phyloP scores from a whole-genome alignment of 1,140 invertebrate species.

The Megalonaias nervosa region DNA sequence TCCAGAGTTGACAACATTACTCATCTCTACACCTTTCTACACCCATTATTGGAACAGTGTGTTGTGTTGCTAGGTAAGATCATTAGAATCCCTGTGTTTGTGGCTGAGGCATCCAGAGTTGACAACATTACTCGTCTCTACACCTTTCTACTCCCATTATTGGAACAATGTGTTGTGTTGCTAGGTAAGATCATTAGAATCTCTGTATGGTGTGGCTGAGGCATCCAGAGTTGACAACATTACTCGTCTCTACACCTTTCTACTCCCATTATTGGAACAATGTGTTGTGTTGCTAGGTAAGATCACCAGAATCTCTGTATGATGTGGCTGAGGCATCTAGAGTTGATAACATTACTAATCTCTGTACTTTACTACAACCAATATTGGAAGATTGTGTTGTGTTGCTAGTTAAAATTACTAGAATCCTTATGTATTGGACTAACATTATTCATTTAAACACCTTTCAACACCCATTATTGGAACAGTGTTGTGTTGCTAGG shows the following conservation, averaged over 20 bases:
- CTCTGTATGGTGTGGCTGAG: conserved; percentile 54
- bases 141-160: too few relatives aligned
- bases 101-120: background rate
- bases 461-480: conserved; percentile 78
- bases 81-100: background rate
- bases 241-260: too few relatives aligned
- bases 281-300: conserved; percentile 27
- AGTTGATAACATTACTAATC: conserved; percentile 75
- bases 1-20: conserved; percentile 75
- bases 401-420: conserved; percentile 76
- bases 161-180: too few relatives aligned
- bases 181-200: conserved; percentile 49
- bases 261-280: too few relatives aligned
- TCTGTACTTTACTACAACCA: conserved; percentile 79
- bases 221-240: conserved; percentile 72
- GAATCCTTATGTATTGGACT: conserved; percentile 79
- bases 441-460: conserved; percentile 78
- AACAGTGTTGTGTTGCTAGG: conserved; percentile 67
- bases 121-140: background rate
- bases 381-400: conserved; percentile 79
- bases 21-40: conserved; percentile 78
- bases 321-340: conserved; percentile 77
- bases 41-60: conserved; percentile 78
- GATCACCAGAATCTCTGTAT: conserved; percentile 79
- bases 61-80: conserved; percentile 76